Base-by-base conservation (phyloP, 2,797 vertebrate genomes). In the Morelia viridis region DNA sequence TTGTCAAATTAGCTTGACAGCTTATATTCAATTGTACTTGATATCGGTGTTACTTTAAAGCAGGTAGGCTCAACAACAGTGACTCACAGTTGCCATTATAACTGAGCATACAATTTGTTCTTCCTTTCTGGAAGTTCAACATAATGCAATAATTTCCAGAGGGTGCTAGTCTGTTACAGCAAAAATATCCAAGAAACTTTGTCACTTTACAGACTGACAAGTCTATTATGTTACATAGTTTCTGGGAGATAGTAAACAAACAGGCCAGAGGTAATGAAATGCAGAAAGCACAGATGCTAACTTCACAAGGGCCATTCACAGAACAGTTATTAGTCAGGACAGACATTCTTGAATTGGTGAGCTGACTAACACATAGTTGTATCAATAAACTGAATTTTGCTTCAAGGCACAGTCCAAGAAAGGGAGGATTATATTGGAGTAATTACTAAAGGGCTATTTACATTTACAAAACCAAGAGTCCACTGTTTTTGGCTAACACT, bases 1-100 rank as follows among this genome's bases (percentile, higher is more conserved):
- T 91, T 93, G 89, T 93, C 90, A 91, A 91, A 88, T 87, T 85
- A 93, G 57, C 64, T 57, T 85, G 24, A 91, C 7, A 85, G 83
- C 64, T 89, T 83, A 87, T 86, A 57, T 17, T 85, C 50, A 17
- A 57, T 62, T 50, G 46, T 91, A 89, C 31, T 83, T 89, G 87
- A 89, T 91, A 64, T 76, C 83, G 86, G 9, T 62, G 28, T 89
- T 89, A 56, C 76, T 83, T 87, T 87, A 64, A 80, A 76, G 31
- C 6, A 76, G 53, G 35, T 26, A 80, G 84, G 26, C 57, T 80
- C 86, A 84, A 88, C 61, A 68, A 76, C 50, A 68, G 26, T n/a
- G n/a, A 53, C 9, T 26, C 4, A 31, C 5, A 7, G n/a, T 4
- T 71, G n/a, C 62, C 46, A 35, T 41, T 62, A 19, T 26, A 68